A percentile compares a stretch with the other conserved stretches of the same genome.
Conservation (phyloP, 2,113 vertebrate genomes). For the Leucopsar rothschildi region DNA sequence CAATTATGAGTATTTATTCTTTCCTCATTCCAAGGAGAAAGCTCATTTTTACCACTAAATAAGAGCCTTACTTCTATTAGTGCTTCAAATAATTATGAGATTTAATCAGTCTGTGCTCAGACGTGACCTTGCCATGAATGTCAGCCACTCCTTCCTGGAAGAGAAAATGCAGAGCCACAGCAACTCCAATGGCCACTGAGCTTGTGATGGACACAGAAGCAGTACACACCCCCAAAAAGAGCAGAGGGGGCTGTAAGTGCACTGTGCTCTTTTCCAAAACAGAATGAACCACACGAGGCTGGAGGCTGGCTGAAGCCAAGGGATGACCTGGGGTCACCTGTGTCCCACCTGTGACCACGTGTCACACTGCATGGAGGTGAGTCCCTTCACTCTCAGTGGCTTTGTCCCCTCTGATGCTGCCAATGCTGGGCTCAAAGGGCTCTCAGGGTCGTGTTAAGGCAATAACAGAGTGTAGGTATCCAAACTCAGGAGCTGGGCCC, state of each 20-base stretch:
- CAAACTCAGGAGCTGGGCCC: not conserved
- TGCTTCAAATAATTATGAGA: not conserved
- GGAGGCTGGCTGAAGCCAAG: not conserved
- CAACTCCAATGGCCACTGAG: fast-evolving
- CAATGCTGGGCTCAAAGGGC: not conserved
- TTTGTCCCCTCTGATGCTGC: not conserved
- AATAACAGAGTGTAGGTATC: not conserved
- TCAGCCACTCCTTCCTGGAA: not conserved
- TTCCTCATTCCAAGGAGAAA: not conserved
- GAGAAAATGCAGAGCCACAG: not conserved
- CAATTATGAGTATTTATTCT: not conserved
- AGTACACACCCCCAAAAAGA: fast-evolving
- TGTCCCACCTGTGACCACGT: not conserved
- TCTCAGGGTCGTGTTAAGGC: not conserved
- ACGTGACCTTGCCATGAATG: not conserved
- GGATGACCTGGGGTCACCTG: not conserved
- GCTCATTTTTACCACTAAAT: not conserved
- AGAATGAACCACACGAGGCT: fast-evolving
- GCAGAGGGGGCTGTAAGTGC: not conserved
- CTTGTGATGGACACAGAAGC: not conserved
- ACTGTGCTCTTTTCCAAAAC: not conserved
- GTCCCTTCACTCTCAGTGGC: not conserved
- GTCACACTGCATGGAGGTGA: fast-evolving
- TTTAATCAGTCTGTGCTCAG: not conserved
- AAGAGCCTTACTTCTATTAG: not conserved